Conservation (phyloP, 2,888 invertebrate species). For the Morpho deidamia region DNA sequence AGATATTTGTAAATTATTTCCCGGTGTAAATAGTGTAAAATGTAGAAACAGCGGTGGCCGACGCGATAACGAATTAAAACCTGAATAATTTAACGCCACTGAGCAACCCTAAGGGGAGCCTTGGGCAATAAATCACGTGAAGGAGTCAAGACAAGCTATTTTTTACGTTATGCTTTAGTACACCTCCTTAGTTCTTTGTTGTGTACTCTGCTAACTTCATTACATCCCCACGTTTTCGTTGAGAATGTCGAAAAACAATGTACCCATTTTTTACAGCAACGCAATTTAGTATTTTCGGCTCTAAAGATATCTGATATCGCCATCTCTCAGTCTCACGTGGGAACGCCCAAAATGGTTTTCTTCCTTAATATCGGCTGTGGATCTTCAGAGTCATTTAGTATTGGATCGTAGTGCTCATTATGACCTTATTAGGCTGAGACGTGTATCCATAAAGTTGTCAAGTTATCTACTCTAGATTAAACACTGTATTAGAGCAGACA, state of each 20-base stretch:
- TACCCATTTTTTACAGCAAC: conserved; percentile 45
- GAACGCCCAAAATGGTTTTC: conserved; percentile 40
- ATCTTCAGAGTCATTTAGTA: conserved; percentile 20
- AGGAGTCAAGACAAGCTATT: conserved; percentile 60
- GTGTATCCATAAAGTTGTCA: conserved; percentile 14
- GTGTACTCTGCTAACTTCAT: conserved; percentile 58
- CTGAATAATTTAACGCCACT: conserved; percentile 73
- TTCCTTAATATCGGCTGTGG: conserved; percentile 22
- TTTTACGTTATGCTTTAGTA: conserved; percentile 68
- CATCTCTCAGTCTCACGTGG: conserved; percentile 55
- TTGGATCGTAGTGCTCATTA: conserved; percentile 25
- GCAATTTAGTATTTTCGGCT: conserved; percentile 59
- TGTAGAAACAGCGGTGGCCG: conserved; percentile 57
- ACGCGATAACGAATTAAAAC: conserved; percentile 73
- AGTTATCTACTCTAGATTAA: conserved; percentile 10
- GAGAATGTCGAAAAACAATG: conserved; percentile 59
- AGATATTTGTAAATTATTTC: conserved; percentile 61
- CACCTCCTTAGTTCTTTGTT: conserved; percentile 61
- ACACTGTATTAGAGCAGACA: conserved; percentile 7
- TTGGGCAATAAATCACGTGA: conserved; percentile 66
- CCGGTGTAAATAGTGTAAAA: conserved; percentile 67
- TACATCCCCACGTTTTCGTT: conserved; percentile 41
- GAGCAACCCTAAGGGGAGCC: conserved; percentile 48
- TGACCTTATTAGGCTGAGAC: conserved; percentile 22
- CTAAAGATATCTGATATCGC: conserved; percentile 29